Evolutionary conservation across 92 coral and sea anemone genomes (phyloP), one percentile per base, ranked within the genome.

Genomic region (Epizoanthus rinbou): DNA sequence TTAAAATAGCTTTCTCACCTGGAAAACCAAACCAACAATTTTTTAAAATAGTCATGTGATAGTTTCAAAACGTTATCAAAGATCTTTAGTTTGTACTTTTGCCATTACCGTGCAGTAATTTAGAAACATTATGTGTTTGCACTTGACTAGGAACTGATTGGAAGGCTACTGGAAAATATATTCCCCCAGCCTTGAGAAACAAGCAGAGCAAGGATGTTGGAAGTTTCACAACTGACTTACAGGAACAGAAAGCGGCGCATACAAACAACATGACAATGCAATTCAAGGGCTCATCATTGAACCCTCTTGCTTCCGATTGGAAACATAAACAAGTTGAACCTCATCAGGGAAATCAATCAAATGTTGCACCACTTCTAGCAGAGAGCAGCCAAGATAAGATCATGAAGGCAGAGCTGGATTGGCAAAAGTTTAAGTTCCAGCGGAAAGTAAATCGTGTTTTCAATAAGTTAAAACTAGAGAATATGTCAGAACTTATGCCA

Each of bases 391-490:
- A 84, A 54, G 98, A 93, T 24, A 87, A 91, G 64, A 67, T 87
- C 19, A 31, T 67, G 45, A 93, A 91, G 56, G 89, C 86, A 15
- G 99, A 97, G 79, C 88, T 92, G 31, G 91, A 93, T 56, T 97
- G 99, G 99, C 95, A 97, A 65, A 94, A 93, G 69, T 97, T 95
- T 91, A 94, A 94, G 70, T 91, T 94, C 57, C 95, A 94, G 60
- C 89, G 99, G 17, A 88, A 90, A 66, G 85, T 94, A n/a, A 92
- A 88, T 74, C 89, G 79, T 79, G 64, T 97, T 24, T 74, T 97
- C 45, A 92, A 89, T 65, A 86, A 78, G 25, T 73, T 87, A 43
- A 80, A 80, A 7, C 76, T 69, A 41, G 91, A 84, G 11, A 86
- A 87, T 67, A 22, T 67, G 8, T 85, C 80, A 31, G 92, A 88